Conservation (phyloP, 1,140 invertebrate genomes). For the Nephila pilipes region DNA sequence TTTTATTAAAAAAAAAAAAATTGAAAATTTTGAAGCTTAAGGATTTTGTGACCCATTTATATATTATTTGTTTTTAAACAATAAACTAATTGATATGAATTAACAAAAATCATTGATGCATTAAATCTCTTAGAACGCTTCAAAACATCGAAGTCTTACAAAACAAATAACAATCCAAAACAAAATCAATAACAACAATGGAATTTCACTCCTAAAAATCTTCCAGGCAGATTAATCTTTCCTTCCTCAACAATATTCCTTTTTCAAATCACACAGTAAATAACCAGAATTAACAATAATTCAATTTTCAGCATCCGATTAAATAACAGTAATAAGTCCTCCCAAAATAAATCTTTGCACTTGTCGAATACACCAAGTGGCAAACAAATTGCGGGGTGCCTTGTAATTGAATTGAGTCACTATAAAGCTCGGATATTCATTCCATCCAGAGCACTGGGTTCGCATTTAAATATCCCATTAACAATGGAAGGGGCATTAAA, state of each 20-base stretch:
- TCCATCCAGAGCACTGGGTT: not conserved
- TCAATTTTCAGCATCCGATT: not conserved
- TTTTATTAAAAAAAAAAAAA: too few species aligned
- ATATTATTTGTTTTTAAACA: too few species aligned
- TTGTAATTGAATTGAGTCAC: constrained; percentile 54
- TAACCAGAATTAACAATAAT: not conserved
- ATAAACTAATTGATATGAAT: too few species aligned
- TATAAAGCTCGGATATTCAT: constrained; percentile 35
- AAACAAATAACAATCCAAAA: too few species aligned
- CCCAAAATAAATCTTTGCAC: not conserved
- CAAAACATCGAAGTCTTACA: too few species aligned
- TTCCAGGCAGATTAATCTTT: not conserved
- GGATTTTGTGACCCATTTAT: too few species aligned
- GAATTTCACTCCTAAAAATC: not conserved
- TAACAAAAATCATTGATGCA: too few species aligned
- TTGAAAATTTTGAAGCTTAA: too few species aligned
- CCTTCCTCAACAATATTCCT: not conserved
- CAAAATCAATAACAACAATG: too few species aligned
- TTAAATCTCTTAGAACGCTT: too few species aligned
- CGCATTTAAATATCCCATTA: constrained; percentile 68
- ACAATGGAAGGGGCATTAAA: constrained; percentile 42
- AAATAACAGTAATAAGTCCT: not conserved
- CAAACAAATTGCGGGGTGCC: constrained; percentile 21
- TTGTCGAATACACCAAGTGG: not conserved
- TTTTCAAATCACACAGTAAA: not conserved